Base-by-base conservation (phyloP, 2,797 vertebrate species). In the Phataginus tetradactyla region DNA sequence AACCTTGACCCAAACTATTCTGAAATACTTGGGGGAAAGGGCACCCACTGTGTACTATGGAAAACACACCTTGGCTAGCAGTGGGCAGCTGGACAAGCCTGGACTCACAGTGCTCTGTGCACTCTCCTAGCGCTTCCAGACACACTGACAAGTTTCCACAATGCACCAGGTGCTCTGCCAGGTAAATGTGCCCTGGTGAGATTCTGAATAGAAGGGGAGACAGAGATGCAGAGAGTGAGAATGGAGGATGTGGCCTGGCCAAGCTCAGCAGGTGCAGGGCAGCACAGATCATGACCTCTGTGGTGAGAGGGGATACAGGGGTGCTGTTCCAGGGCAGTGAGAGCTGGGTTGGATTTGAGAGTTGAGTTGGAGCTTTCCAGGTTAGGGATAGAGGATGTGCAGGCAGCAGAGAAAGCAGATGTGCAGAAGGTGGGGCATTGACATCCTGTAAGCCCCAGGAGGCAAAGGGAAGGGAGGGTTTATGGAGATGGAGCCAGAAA, bases 311-410 rank as follows among this genome's bases (percentile, higher is more conserved):
- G 49, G 57, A n/a, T 0, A 0, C 4, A 13, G 23, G 5, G 3
- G 0, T 20, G 20, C 3, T 51, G 5, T n/a, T 42, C 8, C 11
- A 25, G 66, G 29, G 17, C 9, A 17, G 1, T 29, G 4, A 29
- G 53, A 63, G 7, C 45, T 2, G 21, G 18, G 17, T 17, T 63
- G 21, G 3, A 51, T 91, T 53, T 63, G 32, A 66, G 55, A 45
- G 14, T 12, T 15, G n/a, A 74, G 3, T n/a, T 34, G 13, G 29
- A 45, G 25, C 32, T 66, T 72, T 61, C 71, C 7, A 23, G n/a
- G 64, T 1, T 5, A 45, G 69, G 23, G 63, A 37, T 29, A 37
- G 18, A 25, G 37, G 34, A 27, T 12, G 34, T 90, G 4, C 7
- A 63, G 20, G 45, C 55, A 55, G 74, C 89, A 15, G 10, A 42